These are phyloP conservation scores for Brotula barbata DNA, from an alignment of 2,797 vertebrate species.

Conservation along the genomic window DNA sequence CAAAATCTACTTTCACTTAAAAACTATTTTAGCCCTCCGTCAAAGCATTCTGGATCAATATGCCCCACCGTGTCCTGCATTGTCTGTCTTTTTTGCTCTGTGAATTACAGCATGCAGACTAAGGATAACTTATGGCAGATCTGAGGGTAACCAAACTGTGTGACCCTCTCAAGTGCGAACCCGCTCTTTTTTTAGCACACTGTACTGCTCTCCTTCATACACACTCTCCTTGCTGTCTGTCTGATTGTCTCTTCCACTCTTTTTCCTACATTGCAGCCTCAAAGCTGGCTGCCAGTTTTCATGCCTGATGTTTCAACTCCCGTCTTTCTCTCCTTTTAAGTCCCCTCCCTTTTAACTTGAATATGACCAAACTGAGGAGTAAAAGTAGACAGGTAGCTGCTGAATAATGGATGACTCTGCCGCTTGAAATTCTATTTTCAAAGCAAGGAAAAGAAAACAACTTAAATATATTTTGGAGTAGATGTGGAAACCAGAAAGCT, in stretches of 20 bases:
- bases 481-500: not conserved
- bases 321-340: constrained; percentile 49
- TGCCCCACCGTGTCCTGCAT: not conserved
- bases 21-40: not conserved
- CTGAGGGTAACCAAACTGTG: constrained; percentile 24
- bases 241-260: constrained; percentile 17
- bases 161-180: constrained; percentile 24
- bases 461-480: constrained; percentile 41
- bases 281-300: constrained; percentile 48
- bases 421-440: constrained; percentile 65
- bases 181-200: constrained; percentile 31
- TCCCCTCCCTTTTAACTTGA: constrained; percentile 65
- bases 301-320: constrained; percentile 39
- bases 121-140: constrained; percentile 26
- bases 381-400: constrained; percentile 54
- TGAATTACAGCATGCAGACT: not conserved
- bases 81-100: not conserved
- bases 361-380: constrained; percentile 58
- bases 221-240: constrained; percentile 1
- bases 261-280: constrained; percentile 32
- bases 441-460: constrained; percentile 55
- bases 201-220: constrained; percentile 10
- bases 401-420: constrained; percentile 72
- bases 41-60: constrained; percentile 1
- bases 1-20: constrained; percentile 13